A percentile compares a stretch with the other conserved stretches of the same genome.
These are phyloP conservation scores for Chlorocebus sabaeus DNA, from an alignment of 2,113 vertebrate species.

Conservation along the genomic window DNA sequence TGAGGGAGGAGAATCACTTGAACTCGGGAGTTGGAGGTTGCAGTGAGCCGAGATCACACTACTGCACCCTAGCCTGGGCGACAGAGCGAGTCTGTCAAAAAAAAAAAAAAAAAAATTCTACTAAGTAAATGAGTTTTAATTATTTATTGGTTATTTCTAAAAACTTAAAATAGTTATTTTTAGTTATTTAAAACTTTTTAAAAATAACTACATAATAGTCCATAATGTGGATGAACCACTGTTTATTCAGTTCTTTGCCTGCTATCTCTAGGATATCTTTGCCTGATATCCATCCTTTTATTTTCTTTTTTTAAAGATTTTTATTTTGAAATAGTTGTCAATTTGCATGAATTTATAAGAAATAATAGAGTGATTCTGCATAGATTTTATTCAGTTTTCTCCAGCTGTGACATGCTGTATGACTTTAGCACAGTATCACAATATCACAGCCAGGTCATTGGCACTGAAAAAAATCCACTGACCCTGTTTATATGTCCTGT, in stretches of 20 bases:
- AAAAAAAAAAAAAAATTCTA: neutral
- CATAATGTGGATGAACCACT: neutral
- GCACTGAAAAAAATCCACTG: neutral
- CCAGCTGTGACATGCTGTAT: neutral
- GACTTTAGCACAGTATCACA: neutral
- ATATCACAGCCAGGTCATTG: neutral
- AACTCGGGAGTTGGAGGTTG: too few species aligned
- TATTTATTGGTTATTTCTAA: neutral
- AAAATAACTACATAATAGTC: constrained; percentile 15
- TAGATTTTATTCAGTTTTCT: neutral
- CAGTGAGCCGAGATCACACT: too few species aligned
- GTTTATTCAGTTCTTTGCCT: neutral
- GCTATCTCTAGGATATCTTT: neutral
- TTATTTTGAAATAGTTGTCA: neutral
- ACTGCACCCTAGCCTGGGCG: too few species aligned
- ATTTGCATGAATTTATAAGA: neutral
- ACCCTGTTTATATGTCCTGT: neutral
- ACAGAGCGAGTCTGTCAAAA: too few species aligned
- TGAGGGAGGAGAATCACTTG: too few species aligned
- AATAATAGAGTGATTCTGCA: neutral
- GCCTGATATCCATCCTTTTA: neutral
- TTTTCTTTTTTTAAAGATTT: neutral
- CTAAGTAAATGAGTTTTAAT: neutral
- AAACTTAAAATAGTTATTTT: too few species aligned
- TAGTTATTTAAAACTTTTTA: neutral